A percentile compares a stretch with the other conserved stretches of the same genome.
Evolutionary conservation across 2,888 invertebrate genomes (phyloP).

Genomic region (Caenorhabditis becei): DNA sequence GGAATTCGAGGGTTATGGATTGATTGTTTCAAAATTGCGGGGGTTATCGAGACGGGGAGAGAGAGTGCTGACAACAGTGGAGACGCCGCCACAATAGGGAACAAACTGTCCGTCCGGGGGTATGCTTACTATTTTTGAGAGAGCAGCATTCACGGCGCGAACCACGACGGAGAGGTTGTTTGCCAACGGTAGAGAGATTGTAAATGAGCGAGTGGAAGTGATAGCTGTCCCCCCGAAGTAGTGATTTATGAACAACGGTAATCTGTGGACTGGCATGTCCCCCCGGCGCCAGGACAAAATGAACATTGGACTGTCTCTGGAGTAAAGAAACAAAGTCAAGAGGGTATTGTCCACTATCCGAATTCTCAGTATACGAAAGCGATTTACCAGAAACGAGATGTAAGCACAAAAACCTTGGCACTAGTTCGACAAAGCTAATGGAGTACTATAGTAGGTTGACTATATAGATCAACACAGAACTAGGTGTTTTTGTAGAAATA

Average conservation of each 20-base stretch:
- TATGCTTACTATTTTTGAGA: background rate
- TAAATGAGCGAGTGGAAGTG: constrained; percentile 19
- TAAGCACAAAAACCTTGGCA: no score
- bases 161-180: background rate
- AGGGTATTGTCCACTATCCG: no score
- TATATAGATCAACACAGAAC: no score
- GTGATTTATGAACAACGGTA: constrained; percentile 11
- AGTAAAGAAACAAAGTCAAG: no score
- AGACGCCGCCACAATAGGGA: background rate
- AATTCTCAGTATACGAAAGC: no score
- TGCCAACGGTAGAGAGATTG: constrained; percentile 3
- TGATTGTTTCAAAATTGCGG: constrained; percentile 27
- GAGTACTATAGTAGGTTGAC: no score
- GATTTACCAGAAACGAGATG: no score
- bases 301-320: no score
- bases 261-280: background rate
- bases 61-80: no score
- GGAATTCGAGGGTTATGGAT: constrained; percentile 26
- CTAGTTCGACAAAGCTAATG: no score
- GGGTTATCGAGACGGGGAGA: background rate
- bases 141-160: constrained; percentile 2
- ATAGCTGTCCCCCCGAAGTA: constrained; percentile 2
- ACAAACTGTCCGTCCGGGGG: background rate
- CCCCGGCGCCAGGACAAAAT: no score
- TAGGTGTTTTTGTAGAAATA: no score